Conservation (phyloP, 2,797 vertebrate species). For the Macroramphosus scolopax region DNA sequence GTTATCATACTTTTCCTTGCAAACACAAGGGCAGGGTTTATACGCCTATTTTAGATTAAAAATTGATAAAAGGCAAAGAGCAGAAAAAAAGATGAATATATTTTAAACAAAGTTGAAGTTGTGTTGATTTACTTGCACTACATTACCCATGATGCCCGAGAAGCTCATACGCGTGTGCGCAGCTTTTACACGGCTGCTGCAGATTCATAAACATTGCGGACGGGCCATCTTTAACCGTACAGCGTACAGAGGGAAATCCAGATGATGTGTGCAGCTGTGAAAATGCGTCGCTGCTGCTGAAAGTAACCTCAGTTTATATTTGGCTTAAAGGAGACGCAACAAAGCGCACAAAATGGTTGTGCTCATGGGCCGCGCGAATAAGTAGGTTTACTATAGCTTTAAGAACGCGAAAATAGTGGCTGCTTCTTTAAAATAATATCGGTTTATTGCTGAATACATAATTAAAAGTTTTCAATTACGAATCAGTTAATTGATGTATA, state of each 20-base stretch:
- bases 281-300: slow-evolving; percentile 28
- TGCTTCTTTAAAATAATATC: slow-evolving; percentile 81
- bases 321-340: slow-evolving; percentile 87
- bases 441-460: slow-evolving; percentile 72
- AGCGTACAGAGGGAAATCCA: slow-evolving; percentile 26
- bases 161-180: background rate
- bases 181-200: background rate
- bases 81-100: background rate
- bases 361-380: slow-evolving; percentile 57
- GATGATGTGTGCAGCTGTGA: slow-evolving; percentile 19
- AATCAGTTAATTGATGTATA: slow-evolving; percentile 56
- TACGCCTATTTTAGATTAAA: background rate
- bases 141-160: slow-evolving; percentile 56
- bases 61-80: background rate
- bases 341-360: slow-evolving; percentile 76
- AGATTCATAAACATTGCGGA: slow-evolving; percentile 43
- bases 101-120: background rate
- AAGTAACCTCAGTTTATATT: slow-evolving; percentile 64
- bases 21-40: fast-evolving
- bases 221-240: fast-evolving
- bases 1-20: too few species aligned
- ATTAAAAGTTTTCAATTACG: slow-evolving; percentile 72
- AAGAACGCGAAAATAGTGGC: slow-evolving; percentile 77
- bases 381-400: slow-evolving; percentile 84
- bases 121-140: slow-evolving; percentile 27